Percentiles rank a stretch among this genome's conserved stretches.
Evolutionary conservation across 2,113 vertebrate genomes (phyloP).

Genomic region (Chaetodon auriga): DNA sequence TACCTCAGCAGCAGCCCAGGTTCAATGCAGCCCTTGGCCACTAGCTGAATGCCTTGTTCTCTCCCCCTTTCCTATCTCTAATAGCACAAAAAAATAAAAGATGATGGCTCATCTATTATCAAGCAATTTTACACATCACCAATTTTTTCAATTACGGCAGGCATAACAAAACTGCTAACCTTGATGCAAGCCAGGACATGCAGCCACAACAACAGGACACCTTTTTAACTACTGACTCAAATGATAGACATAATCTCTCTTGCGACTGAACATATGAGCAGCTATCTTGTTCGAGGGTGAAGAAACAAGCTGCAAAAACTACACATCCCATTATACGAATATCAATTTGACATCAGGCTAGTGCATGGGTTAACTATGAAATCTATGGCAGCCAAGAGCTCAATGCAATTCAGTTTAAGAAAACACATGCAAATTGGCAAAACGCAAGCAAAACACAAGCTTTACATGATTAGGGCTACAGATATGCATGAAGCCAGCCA

Average conservation of each 20-base stretch:
- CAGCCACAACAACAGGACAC: conserved; percentile 14
- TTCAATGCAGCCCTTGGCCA: too few relatives aligned
- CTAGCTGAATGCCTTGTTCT: too few relatives aligned
- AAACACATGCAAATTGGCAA: conserved; percentile 16
- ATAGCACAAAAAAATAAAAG: too few relatives aligned
- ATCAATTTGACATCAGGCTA: background rate
- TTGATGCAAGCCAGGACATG: background rate
- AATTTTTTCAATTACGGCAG: background rate
- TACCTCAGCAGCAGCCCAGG: too few relatives aligned
- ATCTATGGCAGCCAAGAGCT: background rate
- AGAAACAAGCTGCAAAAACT: background rate
- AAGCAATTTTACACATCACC: background rate
- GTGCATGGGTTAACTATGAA: background rate
- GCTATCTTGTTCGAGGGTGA: background rate
- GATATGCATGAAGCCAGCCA: too few relatives aligned
- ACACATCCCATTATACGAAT: background rate
- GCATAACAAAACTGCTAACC: background rate
- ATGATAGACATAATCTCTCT: background rate
- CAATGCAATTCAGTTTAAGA: background rate
- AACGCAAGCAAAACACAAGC: background rate
- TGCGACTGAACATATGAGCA: background rate
- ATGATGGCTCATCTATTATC: background rate
- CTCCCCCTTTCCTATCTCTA: too few relatives aligned
- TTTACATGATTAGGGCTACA: too few relatives aligned
- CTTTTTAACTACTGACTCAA: background rate